Base-by-base conservation (phyloP, 2,888 invertebrate species). In the Drosophila subquinaria region DNA sequence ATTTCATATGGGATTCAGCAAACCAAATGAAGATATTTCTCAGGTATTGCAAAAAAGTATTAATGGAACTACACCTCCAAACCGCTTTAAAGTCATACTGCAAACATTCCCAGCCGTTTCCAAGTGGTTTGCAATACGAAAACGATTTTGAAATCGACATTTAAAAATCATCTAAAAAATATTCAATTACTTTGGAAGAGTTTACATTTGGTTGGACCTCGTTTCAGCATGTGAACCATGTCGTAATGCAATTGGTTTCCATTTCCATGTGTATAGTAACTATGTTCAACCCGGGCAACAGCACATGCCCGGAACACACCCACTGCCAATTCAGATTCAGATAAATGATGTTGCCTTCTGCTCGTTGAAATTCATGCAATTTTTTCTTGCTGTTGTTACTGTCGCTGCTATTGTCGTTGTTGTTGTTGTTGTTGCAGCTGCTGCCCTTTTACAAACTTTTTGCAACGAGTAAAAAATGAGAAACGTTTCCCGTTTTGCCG, bases 181-280 rank as follows among this genome's bases (percentile, higher is more conserved):
- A 69, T 73, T 66, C 69, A 70, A 76, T 73, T 69, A 69, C 53
- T 64, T 43, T 62, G 69, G 15, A 50, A 47, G 13, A 56, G 64
- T 57, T 55, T 72, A 55, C 61, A 76, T 57, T 48, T 55, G 76
- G 63, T 42, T 73, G 59, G 50, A 4, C 20, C 42, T 69, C 68
- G 68, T 23, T 59, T 55, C 35, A 50, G 61, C 36, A 59, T 64
- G 38, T 55, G 61, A 62, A 64, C 45, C 76, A 55, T 59, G 72
- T 55, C 57, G 64, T 76, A 76, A 76, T 76, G 73, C 76, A 73
- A 76, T 76, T 76, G 76, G 69, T 69, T 65, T 73, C 69, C 60
- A 69, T 69, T 57, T 67, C 62, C 67, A 73, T 42, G 6, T 13
- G 30, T 36, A 13, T 13, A 36, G 11, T 13, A 15, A 3, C 3